These are phyloP conservation scores for Camponotus vicinus DNA, from an alignment of 1,140 invertebrate species.

Conservation along the genomic window DNA sequence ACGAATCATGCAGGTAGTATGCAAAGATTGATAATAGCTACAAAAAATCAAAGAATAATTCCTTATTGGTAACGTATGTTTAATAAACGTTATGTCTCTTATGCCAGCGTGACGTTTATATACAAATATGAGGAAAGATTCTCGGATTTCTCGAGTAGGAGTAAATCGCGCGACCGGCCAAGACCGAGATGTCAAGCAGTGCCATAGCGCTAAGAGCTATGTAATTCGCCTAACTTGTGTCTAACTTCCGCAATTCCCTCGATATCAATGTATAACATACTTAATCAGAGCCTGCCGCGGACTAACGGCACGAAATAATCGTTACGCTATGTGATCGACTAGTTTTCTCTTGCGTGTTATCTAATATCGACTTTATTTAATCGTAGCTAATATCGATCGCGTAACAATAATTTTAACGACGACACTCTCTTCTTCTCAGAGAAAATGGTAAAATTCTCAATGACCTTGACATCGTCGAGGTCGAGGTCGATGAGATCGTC, in stretches of 20 bases:
- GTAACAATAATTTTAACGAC: conserved; percentile 66
- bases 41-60: neutral
- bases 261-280: conserved; percentile 77
- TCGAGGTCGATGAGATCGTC: neutral
- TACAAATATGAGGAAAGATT: neutral
- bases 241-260: conserved; percentile 78
- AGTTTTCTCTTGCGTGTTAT: conserved; percentile 54
- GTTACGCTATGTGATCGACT: conserved; percentile 54
- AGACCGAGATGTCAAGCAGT: conserved; percentile 77
- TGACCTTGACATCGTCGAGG: conserved; percentile 14
- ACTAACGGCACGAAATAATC: conserved; percentile 79
- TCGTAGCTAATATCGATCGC: conserved; percentile 64
- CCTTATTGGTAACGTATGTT: neutral
- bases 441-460: neutral
- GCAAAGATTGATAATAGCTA: neutral
- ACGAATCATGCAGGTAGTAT: neutral
- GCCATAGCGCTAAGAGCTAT: conserved; percentile 75
- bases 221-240: conserved; percentile 79
- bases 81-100: conserved; percentile 5
- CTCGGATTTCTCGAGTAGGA: neutral
- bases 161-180: conserved; percentile 19
- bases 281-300: conserved; percentile 77
- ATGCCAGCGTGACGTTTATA: neutral
- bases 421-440: neutral
- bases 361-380: conserved; percentile 66